Percentiles rank a stretch among this genome's conserved stretches.
Conservation (phyloP, 92 coral and sea anemone species). For the Palythoa grandiflora region DNA sequence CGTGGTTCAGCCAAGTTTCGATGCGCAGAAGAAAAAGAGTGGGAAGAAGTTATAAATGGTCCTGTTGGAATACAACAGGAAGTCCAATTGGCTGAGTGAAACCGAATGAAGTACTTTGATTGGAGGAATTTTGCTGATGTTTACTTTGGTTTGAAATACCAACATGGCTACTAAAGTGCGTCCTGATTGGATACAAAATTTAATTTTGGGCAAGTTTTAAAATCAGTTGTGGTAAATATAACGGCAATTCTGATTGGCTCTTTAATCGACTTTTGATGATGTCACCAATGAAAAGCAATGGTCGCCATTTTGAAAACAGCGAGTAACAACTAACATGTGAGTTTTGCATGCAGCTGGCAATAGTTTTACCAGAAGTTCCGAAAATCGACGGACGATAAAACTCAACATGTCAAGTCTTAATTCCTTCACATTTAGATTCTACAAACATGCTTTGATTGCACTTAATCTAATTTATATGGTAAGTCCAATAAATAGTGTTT, state of each 20-base stretch:
- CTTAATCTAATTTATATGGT: constrained; percentile 90
- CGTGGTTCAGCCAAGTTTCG: constrained; percentile 34
- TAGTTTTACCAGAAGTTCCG: not conserved
- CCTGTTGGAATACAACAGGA: constrained; percentile 9
- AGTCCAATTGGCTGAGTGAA: constrained; percentile 12
- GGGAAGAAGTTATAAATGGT: not conserved
- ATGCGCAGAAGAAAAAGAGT: constrained; percentile 20
- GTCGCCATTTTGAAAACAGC: constrained; percentile 65
- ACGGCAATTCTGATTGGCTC: constrained; percentile 64
- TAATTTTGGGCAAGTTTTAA: not conserved
- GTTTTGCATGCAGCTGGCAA: constrained; percentile 4
- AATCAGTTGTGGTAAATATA: constrained; percentile 16
- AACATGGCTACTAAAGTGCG: constrained; percentile 21
- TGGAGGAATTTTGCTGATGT: constrained; percentile 49
- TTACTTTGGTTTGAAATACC: constrained; percentile 20
- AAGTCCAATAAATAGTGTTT: constrained; percentile 43
- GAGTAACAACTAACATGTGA: constrained; percentile 23
- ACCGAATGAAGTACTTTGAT: constrained; percentile 9
- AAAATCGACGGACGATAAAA: not conserved
- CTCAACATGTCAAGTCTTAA: constrained; percentile 38
- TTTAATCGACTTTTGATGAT: constrained; percentile 29
- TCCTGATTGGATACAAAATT: constrained; percentile 58
- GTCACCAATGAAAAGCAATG: constrained; percentile 43
- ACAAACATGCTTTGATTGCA: constrained; percentile 85
- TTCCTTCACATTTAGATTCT: constrained; percentile 77